Evolutionary conservation across 2,888 invertebrate species (phyloP).

Genomic region (Oscheius myriophilus): DNA sequence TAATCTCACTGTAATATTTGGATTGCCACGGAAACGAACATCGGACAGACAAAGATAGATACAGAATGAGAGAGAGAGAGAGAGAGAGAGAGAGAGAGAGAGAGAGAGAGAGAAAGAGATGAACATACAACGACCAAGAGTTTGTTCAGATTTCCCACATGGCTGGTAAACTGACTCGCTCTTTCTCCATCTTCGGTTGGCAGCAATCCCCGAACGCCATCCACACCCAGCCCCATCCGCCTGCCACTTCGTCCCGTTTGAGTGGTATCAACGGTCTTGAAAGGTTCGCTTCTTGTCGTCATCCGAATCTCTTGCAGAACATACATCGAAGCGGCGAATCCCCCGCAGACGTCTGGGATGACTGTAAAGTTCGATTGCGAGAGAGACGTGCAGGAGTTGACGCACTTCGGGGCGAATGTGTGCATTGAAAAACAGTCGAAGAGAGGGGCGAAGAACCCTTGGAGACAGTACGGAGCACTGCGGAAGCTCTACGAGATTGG

Average conservation of each 20-base stretch:
- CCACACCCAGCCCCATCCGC: constrained; percentile 10
- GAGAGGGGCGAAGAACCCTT: constrained; percentile 17
- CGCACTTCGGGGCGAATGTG: constrained; percentile 6
- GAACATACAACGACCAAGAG: neutral
- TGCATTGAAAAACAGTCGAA: constrained; percentile 20
- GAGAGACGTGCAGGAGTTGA: constrained; percentile 23
- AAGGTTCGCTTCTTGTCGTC: neutral
- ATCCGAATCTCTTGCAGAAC: neutral
- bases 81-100: constrained; percentile 1
- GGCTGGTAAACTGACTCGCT: constrained; percentile 14
- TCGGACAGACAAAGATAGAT: neutral
- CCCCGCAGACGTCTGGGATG: constrained; percentile 4
- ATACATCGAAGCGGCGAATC: constrained; percentile 10
- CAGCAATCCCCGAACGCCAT: neutral
- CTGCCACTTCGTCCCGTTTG: neutral
- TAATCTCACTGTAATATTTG: no score
- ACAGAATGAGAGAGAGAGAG: neutral
- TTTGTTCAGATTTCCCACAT: constrained; percentile 4
- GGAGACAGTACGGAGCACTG: constrained; percentile 25
- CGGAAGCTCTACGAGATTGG: constrained; percentile 24
- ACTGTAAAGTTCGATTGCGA: constrained; percentile 15
- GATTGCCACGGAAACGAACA: no score
- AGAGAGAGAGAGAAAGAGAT: neutral
- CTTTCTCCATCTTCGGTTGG: neutral
- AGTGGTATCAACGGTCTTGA: neutral